A percentile compares a stretch with the other conserved stretches of the same genome.
Evolutionary conservation across 2,888 invertebrate genomes (phyloP).

Genomic region (Myopa tessellatipennis): DNA sequence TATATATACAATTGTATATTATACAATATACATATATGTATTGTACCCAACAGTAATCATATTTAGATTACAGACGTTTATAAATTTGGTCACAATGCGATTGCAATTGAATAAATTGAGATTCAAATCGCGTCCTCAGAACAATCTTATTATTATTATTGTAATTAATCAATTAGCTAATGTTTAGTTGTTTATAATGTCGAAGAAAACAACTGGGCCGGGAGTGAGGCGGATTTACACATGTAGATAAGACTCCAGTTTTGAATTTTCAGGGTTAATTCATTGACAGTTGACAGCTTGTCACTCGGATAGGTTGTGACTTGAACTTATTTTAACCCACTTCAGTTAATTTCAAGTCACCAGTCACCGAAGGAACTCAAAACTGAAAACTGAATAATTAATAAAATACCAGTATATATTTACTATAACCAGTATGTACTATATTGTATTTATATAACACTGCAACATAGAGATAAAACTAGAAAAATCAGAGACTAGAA

Average conservation of each 20-base stretch:
- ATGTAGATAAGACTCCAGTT: background rate
- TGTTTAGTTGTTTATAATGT: background rate
- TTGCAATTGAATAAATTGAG: background rate
- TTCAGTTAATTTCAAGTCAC: too few species aligned
- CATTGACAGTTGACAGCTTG: slow-evolving; percentile 11
- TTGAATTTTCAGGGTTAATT: slow-evolving; percentile 24
- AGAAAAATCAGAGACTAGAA: background rate
- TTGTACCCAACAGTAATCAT: background rate
- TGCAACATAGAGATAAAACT: background rate
- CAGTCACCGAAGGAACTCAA: too few species aligned
- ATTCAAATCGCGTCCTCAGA: slow-evolving; percentile 3
- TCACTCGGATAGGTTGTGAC: background rate
- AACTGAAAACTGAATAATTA: background rate
- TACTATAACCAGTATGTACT: too few species aligned
- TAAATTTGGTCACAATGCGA: background rate
- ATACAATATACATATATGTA: too few species aligned
- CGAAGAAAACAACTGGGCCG: background rate
- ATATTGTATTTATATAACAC: too few species aligned
- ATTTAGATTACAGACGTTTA: background rate
- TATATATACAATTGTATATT: too few species aligned
- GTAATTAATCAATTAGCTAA: background rate
- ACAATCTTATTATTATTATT: background rate
- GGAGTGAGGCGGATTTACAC: background rate
- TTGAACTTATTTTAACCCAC: background rate
- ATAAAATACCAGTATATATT: background rate